These are phyloP conservation scores for Mesoligia furuncula DNA, from an alignment of 2,888 invertebrate genomes.

Conservation along the genomic window DNA sequence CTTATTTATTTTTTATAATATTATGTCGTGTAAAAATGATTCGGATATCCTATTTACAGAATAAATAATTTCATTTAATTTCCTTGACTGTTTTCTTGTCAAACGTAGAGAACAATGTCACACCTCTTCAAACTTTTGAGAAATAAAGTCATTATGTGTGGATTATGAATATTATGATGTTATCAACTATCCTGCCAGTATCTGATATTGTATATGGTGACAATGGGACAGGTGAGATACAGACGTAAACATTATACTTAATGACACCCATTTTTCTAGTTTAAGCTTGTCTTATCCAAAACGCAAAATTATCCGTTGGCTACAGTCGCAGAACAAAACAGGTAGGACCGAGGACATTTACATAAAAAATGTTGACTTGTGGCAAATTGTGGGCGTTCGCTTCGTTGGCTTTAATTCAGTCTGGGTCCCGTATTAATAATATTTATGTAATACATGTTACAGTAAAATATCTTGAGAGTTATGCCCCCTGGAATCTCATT, in stretches of 20 bases:
- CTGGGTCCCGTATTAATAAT: conserved; percentile 74
- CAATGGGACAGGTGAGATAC: background rate
- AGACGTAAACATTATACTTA: conserved; percentile 3
- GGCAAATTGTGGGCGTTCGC: conserved; percentile 77
- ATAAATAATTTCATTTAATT: too few relatives aligned
- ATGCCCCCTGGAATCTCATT: conserved; percentile 68
- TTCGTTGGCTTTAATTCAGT: conserved; percentile 77
- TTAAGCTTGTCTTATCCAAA: conserved; percentile 25
- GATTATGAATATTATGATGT: background rate
- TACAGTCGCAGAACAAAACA: conserved; percentile 56
- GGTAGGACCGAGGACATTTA: conserved; percentile 71
- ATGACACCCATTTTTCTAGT: conserved; percentile 17
- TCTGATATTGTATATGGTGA: background rate
- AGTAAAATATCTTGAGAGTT: conserved; percentile 67
- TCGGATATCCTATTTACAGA: too few relatives aligned
- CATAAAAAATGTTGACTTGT: conserved; percentile 79
- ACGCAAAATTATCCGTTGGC: conserved; percentile 43
- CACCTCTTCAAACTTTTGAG: background rate
- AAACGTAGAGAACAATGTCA: background rate
- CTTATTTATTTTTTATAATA: too few relatives aligned
- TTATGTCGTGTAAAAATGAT: too few relatives aligned
- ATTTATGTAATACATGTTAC: conserved; percentile 73
- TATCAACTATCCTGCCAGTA: too few relatives aligned
- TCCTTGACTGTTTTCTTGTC: background rate
- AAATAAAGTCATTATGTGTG: background rate